phyloP scores from a whole-genome alignment of 2,113 vertebrate genomes.

The Tachuris rubrigastra region DNA sequence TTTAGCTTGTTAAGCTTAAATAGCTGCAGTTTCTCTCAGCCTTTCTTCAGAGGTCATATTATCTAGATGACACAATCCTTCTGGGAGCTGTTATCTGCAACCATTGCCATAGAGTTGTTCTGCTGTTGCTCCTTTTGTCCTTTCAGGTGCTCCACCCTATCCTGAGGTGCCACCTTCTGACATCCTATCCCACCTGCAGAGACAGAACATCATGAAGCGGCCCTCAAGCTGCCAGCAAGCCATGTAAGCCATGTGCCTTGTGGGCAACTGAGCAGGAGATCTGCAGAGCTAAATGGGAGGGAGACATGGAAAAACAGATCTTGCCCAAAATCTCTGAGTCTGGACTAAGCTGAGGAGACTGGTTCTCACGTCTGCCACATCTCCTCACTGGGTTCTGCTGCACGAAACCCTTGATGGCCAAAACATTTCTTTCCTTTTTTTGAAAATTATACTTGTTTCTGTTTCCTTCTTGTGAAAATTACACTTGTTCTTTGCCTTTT shows the following conservation, averaged over 20 bases:
- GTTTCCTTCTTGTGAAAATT: not conserved
- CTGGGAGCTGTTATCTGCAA: not conserved
- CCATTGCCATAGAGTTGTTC: not conserved
- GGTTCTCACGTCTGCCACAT: not conserved
- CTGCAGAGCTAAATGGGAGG: not conserved
- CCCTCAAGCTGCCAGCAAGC: conserved; percentile 80
- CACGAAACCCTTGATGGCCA: not conserved
- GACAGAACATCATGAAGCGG: conserved; percentile 84
- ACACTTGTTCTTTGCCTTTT: not conserved
- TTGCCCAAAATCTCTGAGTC: not conserved
- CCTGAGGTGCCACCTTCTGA: conserved; percentile 83
- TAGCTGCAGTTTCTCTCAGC: not conserved
- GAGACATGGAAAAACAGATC: not conserved
- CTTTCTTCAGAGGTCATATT: not conserved
- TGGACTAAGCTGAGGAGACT: not conserved
- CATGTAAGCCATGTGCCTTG: conserved; percentile 76
- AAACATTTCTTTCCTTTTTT: not conserved
- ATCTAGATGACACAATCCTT: not conserved
- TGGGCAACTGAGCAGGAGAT: not conserved
- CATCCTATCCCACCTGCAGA: conserved; percentile 86
- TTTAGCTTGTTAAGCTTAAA: not conserved
- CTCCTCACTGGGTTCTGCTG: not conserved
- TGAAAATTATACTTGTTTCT: not conserved
- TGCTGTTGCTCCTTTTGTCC: not conserved
- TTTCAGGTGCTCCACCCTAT: conserved; percentile 89